Percentiles rank a stretch among this genome's conserved stretches.
phyloP scores from a whole-genome alignment of 2,797 vertebrate species.

The Columba guinea region DNA sequence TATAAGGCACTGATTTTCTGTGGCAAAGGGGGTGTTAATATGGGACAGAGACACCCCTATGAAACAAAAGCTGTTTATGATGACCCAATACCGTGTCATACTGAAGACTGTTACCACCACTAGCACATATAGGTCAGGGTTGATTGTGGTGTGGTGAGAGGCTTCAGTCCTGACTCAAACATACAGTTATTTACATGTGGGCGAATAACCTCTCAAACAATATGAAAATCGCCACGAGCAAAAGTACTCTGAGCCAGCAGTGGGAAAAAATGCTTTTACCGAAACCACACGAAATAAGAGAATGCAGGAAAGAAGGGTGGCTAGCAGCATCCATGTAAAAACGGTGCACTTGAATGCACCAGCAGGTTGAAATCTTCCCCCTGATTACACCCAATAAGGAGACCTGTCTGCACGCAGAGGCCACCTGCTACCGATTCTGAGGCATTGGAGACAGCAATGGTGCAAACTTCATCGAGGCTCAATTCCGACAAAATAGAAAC shows the following conservation, averaged over 20 bases:
- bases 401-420: background rate
- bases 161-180: background rate
- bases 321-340: background rate
- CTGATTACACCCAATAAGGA: background rate
- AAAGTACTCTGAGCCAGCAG: background rate
- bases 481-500: background rate
- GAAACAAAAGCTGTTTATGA: background rate
- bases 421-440: background rate
- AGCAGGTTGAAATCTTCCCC: background rate
- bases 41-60: background rate
- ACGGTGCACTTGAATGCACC: background rate
- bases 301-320: background rate
- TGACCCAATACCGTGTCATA: rapidly evolving
- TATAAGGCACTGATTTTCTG: background rate
- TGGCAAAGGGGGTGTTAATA: background rate
- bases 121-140: rapidly evolving
- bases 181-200: background rate
- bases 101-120: background rate
- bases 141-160: background rate
- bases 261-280: background rate
- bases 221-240: background rate
- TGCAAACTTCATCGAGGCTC: background rate
- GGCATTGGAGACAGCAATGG: background rate
- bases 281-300: background rate
- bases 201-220: background rate